Evolutionary conservation across 2,888 invertebrate genomes (phyloP), one percentile per base, ranked within the genome.

Genomic region (Abrostola triplasia): DNA sequence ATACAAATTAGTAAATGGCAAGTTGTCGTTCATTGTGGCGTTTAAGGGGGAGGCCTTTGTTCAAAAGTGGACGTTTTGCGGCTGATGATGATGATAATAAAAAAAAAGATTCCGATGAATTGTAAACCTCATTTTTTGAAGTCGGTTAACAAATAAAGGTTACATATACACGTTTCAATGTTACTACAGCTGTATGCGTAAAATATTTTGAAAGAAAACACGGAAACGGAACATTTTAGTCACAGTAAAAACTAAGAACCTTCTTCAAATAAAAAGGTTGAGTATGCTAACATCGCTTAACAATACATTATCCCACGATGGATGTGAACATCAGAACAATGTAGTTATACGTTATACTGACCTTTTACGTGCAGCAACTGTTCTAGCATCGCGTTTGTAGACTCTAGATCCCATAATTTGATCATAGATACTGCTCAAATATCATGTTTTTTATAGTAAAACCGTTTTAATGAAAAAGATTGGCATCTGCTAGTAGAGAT

Each of bases 281-380:
- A 48, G 53, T 52, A 53, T 48, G 41, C 42, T 59, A 56, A 36
- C 41, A 42, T 61, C 59, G 58, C n/a, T 57, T 41, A 58, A 72
- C 70, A 72, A 72, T 64, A 38, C 6, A 50, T 36, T 44, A 70
- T 73, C 73, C 60, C 70, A 77, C 77, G 74, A 51, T 11, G 48
- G 51, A 66, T 75, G 70, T 40, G 77, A 76, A 77, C 60, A n/a
- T 7, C 40, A 40, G 37, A 73, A 73, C 73, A 73, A 75, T 70
- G 54, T 47, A 44, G 24, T 24, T 24, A 24, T 24, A 73, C 62
- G 64, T 52, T 74, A 64, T 53, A 66, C 56, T 67, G 70, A 80
- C 67, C 73, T 79, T 67, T 69, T 56, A 66, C 54, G 60, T 70
- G 59, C 65, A 67, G 67, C 70, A 75, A 79, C 50, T 44, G 35